Evolutionary conservation across 2,888 invertebrate species (phyloP).

Genomic region (Aradus depressus): DNA sequence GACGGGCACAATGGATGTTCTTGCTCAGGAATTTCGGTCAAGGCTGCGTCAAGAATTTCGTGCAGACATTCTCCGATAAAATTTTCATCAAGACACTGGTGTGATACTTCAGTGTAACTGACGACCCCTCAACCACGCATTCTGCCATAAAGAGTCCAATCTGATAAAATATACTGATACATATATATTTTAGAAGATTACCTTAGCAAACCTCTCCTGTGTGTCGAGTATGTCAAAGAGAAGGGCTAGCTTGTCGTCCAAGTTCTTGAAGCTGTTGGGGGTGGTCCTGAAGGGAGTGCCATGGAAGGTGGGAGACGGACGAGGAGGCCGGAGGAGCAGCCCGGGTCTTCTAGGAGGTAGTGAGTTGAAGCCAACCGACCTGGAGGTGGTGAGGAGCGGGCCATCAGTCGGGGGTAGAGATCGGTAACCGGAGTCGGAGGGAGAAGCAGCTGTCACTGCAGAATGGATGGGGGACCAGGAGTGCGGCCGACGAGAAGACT

Average conservation of each 20-base stretch:
- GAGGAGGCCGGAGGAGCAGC: constrained; percentile 47
- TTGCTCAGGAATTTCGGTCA: too few species aligned
- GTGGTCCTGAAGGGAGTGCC: constrained; percentile 40
- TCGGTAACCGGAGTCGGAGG: constrained; percentile 43
- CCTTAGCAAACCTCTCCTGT: constrained; percentile 72
- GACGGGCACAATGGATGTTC: too few species aligned
- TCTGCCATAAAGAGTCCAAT: too few species aligned
- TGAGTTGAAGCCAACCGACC: constrained; percentile 34
- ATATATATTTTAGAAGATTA: constrained; percentile 38
- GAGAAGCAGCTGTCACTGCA: constrained; percentile 28
- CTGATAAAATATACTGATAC: too few species aligned
- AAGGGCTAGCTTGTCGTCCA: constrained; percentile 61
- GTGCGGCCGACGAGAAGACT: constrained; percentile 33
- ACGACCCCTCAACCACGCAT: too few species aligned
- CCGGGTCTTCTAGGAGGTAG: constrained; percentile 36
- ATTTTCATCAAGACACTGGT: too few species aligned
- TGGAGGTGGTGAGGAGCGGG: constrained; percentile 50
- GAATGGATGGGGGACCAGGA: constrained; percentile 20
- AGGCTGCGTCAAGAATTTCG: too few species aligned
- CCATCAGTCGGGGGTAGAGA: constrained; percentile 49
- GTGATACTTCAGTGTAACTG: too few species aligned
- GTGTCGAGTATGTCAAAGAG: constrained; percentile 74
- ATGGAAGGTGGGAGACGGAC: constrained; percentile 52
- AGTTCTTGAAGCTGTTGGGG: constrained; percentile 46
- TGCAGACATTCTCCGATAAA: too few species aligned